These are phyloP conservation scores for Acanthosepion esculentum DNA, from an alignment of 2,888 invertebrate genomes.

Conservation along the genomic window DNA sequence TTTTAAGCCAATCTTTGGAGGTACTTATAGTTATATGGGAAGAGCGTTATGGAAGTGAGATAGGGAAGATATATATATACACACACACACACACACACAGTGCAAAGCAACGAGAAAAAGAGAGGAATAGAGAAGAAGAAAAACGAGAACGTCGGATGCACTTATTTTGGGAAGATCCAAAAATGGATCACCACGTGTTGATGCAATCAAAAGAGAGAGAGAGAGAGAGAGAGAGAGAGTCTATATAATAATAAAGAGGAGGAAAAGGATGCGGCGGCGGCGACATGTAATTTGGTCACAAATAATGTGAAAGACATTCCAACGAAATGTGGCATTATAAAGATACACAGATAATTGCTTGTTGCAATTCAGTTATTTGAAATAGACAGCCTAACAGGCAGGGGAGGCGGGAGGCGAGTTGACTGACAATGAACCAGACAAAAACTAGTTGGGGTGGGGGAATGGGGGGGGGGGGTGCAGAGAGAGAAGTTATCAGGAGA, in stretches of 20 bases:
- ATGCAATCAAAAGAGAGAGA: neutral
- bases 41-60: too few relatives aligned
- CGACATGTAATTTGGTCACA: neutral
- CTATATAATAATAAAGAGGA: too few relatives aligned
- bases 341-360: neutral
- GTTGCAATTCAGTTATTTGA: constrained; percentile 33
- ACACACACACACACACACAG: too few relatives aligned
- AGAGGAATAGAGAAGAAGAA: too few relatives aligned
- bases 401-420: neutral
- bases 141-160: too few relatives aligned
- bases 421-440: neutral
- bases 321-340: neutral
- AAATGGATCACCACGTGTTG: too few relatives aligned
- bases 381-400: neutral
- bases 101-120: too few relatives aligned
- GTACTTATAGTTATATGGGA: too few relatives aligned
- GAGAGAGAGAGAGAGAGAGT: neutral
- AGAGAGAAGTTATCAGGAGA: neutral
- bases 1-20: too few relatives aligned
- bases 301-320: constrained; percentile 14
- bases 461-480: neutral
- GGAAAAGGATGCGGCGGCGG: neutral
- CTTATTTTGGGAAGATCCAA: too few relatives aligned
- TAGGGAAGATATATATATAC: too few relatives aligned
- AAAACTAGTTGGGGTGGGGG: neutral